Evolutionary conservation across 1,140 invertebrate genomes (phyloP).

Genomic region (Drosophila grimshawi): DNA sequence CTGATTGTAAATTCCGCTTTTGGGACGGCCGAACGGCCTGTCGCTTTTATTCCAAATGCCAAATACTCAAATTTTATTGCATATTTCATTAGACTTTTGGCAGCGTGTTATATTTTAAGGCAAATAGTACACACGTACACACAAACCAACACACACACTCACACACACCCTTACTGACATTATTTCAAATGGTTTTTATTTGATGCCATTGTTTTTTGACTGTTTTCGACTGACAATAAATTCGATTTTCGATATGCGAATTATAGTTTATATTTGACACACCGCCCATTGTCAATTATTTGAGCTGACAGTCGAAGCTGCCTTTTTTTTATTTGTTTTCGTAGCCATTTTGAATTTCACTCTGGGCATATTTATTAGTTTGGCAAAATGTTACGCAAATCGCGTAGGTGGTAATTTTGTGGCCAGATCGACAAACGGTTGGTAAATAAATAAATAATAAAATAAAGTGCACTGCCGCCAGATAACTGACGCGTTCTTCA

Average conservation of each 20-base stretch:
- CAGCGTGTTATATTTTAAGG: conserved; percentile 68
- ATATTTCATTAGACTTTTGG: conserved; percentile 80
- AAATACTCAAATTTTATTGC: conserved; percentile 80
- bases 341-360: too few relatives aligned
- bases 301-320: conserved; percentile 54
- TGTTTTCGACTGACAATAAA: conserved; percentile 76
- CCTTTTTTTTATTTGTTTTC: conserved; percentile 43
- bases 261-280: conserved; percentile 50
- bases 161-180: conserved; percentile 46
- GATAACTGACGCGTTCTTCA: conserved; percentile 58
- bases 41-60: conserved; percentile 61
- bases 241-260: conserved; percentile 70
- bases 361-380: conserved; percentile 66
- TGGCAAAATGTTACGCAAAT: conserved; percentile 47
- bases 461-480: conserved; percentile 1
- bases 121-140: conserved; percentile 48
- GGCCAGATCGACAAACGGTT: conserved; percentile 66
- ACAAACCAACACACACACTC: conserved; percentile 31
- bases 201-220: conserved; percentile 62
- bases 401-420: conserved; percentile 77
- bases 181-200: conserved; percentile 64
- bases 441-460: conserved; percentile 74
- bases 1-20: conserved; percentile 68
- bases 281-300: conserved; percentile 26
- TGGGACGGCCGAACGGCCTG: conserved; percentile 19